Evolutionary conservation across 2,888 invertebrate genomes (phyloP).

Genomic region (Drosophila quinaria): DNA sequence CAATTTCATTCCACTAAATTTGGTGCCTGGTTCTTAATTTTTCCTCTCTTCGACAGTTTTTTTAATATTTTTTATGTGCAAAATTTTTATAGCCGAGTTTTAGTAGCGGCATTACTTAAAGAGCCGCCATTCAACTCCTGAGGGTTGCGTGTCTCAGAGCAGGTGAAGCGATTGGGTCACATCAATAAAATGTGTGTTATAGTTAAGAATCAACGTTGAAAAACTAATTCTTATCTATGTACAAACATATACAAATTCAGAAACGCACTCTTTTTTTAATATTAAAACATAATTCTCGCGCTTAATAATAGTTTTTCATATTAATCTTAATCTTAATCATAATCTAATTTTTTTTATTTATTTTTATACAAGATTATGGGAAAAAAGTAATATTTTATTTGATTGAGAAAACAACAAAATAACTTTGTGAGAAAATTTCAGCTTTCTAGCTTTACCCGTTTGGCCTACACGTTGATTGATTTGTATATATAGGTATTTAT

Average conservation of each 20-base stretch:
- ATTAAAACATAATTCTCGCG: neutral
- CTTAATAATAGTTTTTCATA: too few relatives aligned
- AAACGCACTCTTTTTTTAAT: neutral
- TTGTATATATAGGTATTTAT: too few relatives aligned
- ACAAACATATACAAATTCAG: neutral
- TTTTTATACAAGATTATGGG: too few relatives aligned
- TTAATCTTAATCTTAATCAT: too few relatives aligned
- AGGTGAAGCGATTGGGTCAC: neutral
- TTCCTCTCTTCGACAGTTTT: neutral
- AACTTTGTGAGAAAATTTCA: too few relatives aligned
- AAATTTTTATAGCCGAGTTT: slow-evolving; percentile 10
- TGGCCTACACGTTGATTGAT: too few relatives aligned
- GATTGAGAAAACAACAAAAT: too few relatives aligned
- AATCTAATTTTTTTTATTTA: too few relatives aligned
- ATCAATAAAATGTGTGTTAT: neutral
- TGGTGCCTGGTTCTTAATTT: slow-evolving; percentile 9
- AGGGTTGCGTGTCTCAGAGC: neutral
- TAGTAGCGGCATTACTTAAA: slow-evolving; percentile 3
- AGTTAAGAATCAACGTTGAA: neutral
- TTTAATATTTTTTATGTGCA: slow-evolving; percentile 1
- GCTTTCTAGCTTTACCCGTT: too few relatives aligned
- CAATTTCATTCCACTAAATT: slow-evolving; percentile 27
- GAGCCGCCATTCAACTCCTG: slow-evolving; percentile 10
- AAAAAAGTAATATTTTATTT: too few relatives aligned
- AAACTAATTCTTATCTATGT: slow-evolving; percentile 2